A percentile compares a stretch with the other conserved stretches of the same genome.
These are phyloP conservation scores for Cinara cedri DNA, from an alignment of 2,888 invertebrate genomes.

Conservation along the genomic window DNA sequence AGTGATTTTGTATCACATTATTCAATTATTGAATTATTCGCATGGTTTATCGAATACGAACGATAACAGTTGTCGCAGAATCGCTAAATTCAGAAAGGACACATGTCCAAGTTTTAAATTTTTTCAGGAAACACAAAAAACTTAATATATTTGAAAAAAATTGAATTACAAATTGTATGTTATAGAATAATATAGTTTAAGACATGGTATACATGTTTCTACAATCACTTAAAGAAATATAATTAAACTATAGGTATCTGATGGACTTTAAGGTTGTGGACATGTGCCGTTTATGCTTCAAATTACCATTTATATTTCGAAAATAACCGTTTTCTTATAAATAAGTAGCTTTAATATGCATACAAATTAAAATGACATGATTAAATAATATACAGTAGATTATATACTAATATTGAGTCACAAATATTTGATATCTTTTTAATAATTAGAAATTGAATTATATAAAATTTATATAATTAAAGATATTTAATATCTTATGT, in stretches of 20 bases:
- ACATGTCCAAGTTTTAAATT: too few species aligned
- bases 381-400: constrained; percentile 10
- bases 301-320: too few species aligned
- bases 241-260: neutral
- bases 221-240: too few species aligned
- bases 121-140: too few species aligned
- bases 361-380: neutral
- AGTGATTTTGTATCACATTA: too few species aligned
- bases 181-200: constrained; percentile 9
- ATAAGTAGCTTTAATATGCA: neutral
- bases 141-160: too few species aligned
- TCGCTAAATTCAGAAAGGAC: too few species aligned
- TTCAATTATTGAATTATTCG: too few species aligned
- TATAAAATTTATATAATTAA: neutral
- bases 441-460: neutral
- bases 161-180: constrained; percentile 5
- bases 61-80: too few species aligned
- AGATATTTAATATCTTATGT: too few species aligned
- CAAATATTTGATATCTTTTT: constrained; percentile 11
- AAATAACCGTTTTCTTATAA: neutral
- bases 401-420: constrained; percentile 12
- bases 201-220: constrained; percentile 1
- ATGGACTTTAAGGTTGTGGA: neutral
- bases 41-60: too few species aligned
- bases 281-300: neutral